Evolutionary conservation across 2,113 vertebrate genomes (phyloP), one percentile per base, ranked within the genome.

Genomic region (Typhlomys cinereus): DNA sequence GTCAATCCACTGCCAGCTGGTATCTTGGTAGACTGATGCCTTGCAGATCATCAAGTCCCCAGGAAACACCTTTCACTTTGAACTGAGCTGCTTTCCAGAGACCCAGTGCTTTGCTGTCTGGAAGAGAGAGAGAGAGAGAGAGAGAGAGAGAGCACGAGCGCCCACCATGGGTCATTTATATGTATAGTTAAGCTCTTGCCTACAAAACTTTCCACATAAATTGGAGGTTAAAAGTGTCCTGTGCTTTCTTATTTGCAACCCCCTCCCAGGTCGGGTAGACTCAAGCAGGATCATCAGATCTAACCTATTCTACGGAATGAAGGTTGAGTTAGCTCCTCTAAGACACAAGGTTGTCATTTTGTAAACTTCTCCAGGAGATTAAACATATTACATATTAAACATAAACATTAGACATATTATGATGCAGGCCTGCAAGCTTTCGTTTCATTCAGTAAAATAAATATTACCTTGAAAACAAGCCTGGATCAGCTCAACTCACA

Each of bases 401-500:
- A n/a, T n/a, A n/a, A n/a, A n/a, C 50, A n/a, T 57, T 85, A 69
- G 18, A 17, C 78, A 78, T 85, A 67, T 80, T 83, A 61, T 85
- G 71, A 54, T 27, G 80, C 29, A 78, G 50, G 73, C 50, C 31
- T 29, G 74, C 13, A 76, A 46, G 48, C 82, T 81, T 80, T 93
- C 81, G 94, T 94, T 96, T 96, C 95, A 48, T 93, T 85, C 73
- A 87, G 54, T 31, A 84, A 84, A 89, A 94, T 95, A 89, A 91
- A 91, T 48, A 44, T 61, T 89, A 93, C 88, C 67, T 96, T 92
- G 80, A 69, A 83, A 93, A 70, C 57, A 80, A 90, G 62, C 31
- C 64, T 89, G 52, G 64, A 36, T 90, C 70, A 92, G 48, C 84
- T 79, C 62, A 88, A 81, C 84, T 79, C 62, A 88, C 76, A 48